A percentile compares a stretch with the other conserved stretches of the same genome.
Evolutionary conservation across 2,113 vertebrate species (phyloP).

Genomic region (Leiothrix lutea): DNA sequence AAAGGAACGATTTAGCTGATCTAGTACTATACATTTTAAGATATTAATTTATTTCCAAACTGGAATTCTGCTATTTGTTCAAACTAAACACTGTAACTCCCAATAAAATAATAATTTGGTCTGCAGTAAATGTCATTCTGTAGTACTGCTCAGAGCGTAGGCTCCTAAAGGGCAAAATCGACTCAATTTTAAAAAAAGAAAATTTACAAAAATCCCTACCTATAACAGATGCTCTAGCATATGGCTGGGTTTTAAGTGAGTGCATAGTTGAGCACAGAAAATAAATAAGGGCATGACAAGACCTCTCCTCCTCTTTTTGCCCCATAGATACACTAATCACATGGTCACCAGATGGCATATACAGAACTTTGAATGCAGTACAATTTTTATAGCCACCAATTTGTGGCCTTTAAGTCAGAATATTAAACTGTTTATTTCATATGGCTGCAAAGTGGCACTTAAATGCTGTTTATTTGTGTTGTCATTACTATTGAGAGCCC

Average conservation of each 20-base stretch:
- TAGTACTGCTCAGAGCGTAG: background rate
- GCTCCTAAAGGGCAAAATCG: constrained; percentile 36
- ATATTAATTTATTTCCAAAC: background rate
- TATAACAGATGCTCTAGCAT: constrained; percentile 60
- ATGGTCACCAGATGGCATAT: constrained; percentile 43
- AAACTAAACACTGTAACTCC: background rate
- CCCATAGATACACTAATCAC: constrained; percentile 42
- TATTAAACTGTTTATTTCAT: background rate
- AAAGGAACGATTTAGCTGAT: background rate
- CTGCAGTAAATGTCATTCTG: constrained; percentile 31
- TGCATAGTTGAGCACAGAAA: constrained; percentile 46
- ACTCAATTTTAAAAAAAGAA: constrained; percentile 27
- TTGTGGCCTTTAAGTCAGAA: background rate
- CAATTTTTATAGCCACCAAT: constrained; percentile 30
- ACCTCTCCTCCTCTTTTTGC: background rate
- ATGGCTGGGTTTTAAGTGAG: constrained; percentile 61
- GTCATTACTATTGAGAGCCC: background rate
- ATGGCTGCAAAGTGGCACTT: background rate
- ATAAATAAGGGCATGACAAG: constrained; percentile 63
- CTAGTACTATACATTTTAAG: background rate
- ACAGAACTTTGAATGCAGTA: background rate
- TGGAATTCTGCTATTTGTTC: background rate
- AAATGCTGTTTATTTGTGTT: background rate
- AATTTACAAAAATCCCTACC: constrained; percentile 6
- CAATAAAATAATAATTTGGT: constrained; percentile 22